phyloP scores from a whole-genome alignment of 2,113 vertebrate species.

The Oenanthe melanoleuca region DNA sequence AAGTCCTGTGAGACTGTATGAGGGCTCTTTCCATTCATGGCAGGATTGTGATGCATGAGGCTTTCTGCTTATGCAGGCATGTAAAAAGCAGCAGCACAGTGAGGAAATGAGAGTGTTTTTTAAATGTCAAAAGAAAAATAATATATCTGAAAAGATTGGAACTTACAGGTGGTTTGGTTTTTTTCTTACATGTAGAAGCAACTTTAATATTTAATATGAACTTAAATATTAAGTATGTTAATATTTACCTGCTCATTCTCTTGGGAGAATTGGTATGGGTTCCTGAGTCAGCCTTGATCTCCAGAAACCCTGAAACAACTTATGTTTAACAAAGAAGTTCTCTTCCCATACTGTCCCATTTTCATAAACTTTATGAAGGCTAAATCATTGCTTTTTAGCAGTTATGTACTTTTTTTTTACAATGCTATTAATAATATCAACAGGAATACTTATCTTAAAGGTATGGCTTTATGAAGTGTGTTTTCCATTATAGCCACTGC shows the following conservation, averaged over 20 bases:
- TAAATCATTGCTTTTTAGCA: slow-evolving; percentile 21
- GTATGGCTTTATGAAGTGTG: background rate
- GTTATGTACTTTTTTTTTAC: slow-evolving; percentile 27
- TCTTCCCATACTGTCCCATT: background rate
- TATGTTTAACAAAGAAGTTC: background rate
- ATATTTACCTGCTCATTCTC: background rate
- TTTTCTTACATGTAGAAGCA: background rate
- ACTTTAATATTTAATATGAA: background rate
- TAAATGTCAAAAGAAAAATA: background rate
- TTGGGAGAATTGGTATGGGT: background rate
- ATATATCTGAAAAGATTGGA: background rate
- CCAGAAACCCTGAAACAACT: background rate
- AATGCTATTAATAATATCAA: slow-evolving; percentile 3
- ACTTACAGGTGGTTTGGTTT: background rate
- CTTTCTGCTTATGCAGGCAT: slow-evolving; percentile 1
- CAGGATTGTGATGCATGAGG: background rate
- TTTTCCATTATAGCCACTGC: background rate
- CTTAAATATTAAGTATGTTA: background rate
- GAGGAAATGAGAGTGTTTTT: background rate
- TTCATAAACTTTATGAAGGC: background rate
- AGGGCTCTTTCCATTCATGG: background rate
- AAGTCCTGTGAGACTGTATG: background rate
- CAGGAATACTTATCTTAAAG: slow-evolving; percentile 18
- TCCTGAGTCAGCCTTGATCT: background rate
- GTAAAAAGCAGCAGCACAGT: background rate